Evolutionary conservation across 2,113 vertebrate genomes (phyloP).

Genomic region (Pedionomus torquatus): DNA sequence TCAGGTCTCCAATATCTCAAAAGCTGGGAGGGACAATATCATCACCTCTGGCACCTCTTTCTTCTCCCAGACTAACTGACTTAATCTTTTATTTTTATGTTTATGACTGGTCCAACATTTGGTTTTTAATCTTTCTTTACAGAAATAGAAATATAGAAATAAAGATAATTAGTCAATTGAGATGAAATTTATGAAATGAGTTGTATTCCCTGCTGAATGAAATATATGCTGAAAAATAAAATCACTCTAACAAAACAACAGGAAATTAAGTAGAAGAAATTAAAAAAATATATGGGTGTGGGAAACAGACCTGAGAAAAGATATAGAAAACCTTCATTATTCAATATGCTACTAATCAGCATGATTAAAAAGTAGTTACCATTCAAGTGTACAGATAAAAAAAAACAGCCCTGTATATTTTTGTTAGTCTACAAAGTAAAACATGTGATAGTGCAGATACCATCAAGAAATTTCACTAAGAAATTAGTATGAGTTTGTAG

Average conservation of each 20-base stretch:
- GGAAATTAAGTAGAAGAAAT: neutral
- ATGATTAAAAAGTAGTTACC: neutral
- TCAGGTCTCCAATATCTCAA: neutral
- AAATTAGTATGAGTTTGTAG: neutral
- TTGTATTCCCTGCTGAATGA: neutral
- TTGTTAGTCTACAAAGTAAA: neutral
- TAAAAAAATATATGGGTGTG: neutral
- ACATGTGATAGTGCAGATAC: neutral
- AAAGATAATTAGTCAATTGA: neutral
- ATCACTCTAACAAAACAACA: neutral
- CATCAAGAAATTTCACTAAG: neutral
- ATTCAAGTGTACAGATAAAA: neutral
- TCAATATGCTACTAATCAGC: neutral
- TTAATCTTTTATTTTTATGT: neutral
- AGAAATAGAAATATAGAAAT: neutral
- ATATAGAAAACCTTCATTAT: neutral
- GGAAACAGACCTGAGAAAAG: neutral
- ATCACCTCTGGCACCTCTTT: neutral
- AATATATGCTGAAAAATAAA: constrained; percentile 10
- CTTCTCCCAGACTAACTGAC: neutral
- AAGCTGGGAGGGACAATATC: neutral
- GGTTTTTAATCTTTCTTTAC: neutral
- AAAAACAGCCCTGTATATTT: neutral
- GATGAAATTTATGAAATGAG: neutral
- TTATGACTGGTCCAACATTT: neutral